Evolutionary conservation across 2,797 vertebrate genomes (phyloP), one percentile per base, ranked within the genome.

Genomic region (Danio jaintianensis): DNA sequence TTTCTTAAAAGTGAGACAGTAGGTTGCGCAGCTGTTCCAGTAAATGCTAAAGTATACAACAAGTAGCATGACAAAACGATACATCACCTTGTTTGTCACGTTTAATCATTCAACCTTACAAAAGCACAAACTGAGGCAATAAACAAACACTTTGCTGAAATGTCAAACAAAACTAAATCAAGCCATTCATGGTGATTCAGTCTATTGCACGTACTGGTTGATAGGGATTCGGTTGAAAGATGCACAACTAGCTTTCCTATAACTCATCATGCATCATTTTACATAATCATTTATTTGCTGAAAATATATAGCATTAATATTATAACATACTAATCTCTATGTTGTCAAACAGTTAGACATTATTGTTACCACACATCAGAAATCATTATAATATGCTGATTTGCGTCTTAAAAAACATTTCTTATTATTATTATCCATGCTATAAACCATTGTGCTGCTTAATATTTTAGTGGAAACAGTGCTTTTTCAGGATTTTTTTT

Each of bases 111-210:
- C 15, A 53, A 22, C 5, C 16, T 47, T 29, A 67, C 6, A 70
- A 53, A 16, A 0, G 16, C 18, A 50, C 16, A 69, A 53, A 69
- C 16, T 18, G 48, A 2, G 3, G 29, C 48, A 53, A n/a, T 69
- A 38, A 53, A 16, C 67, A 72, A 72, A 72, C 52, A 16, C 53
- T 45, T 70, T 70, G 9, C 22, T n/a, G 7, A 68, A 38, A 29
- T 50, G 22, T 66, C 43, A 29, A 29, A 67, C 64, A 55, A n/a
- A 22, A n/a, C 16, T 12, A 70, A 5, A 50, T 55, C n/a, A 42
- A 5, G 18, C 13, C 36, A 70, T 36, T 50, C 4, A 36, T 36
- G 15, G n/a, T 70, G 48, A 70, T 67, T 69, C 16, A 69, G 29
- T 13, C 1, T 13, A 55, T 42, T 42, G 7, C 40, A 67, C 9